Conservation (phyloP, 2,888 invertebrate species). For the Cephus nigrinus region DNA sequence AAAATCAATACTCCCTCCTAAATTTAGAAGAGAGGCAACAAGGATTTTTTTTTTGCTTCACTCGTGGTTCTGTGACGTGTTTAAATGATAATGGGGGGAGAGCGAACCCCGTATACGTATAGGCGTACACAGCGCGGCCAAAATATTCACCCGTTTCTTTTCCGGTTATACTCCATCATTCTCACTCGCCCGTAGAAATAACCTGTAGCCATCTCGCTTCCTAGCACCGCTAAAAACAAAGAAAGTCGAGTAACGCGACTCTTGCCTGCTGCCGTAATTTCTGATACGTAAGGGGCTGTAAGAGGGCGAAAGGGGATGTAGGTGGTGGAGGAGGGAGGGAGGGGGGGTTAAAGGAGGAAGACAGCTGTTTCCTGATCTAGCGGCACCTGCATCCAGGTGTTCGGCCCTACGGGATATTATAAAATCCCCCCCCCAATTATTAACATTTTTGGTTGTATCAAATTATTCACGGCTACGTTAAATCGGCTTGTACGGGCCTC, state of each 20-base stretch:
- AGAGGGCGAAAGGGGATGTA: constrained; percentile 11
- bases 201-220: not conserved
- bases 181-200: not conserved
- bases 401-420: constrained; percentile 6
- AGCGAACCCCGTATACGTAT: not conserved
- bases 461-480: not conserved
- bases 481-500: not conserved
- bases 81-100: constrained; percentile 19
- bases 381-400: constrained; percentile 59
- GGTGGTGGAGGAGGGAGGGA: not conserved
- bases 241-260: constrained; percentile 27
- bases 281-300: constrained; percentile 7
- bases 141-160: not conserved
- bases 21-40: constrained; percentile 53
- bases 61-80: constrained; percentile 20
- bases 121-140: not conserved
- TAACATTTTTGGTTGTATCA: not conserved
- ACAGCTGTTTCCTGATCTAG: constrained; percentile 51
- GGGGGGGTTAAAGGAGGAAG: constrained; percentile 26
- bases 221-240: constrained; percentile 31
- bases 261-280: not conserved
- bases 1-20: constrained; percentile 65
- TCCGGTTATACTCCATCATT: not conserved
- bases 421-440: not conserved
- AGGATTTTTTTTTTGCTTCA: constrained; percentile 15